Percentiles rank a stretch among this genome's conserved stretches.
Conservation (phyloP, 2,888 invertebrate species). For the Ophion costatus region DNA sequence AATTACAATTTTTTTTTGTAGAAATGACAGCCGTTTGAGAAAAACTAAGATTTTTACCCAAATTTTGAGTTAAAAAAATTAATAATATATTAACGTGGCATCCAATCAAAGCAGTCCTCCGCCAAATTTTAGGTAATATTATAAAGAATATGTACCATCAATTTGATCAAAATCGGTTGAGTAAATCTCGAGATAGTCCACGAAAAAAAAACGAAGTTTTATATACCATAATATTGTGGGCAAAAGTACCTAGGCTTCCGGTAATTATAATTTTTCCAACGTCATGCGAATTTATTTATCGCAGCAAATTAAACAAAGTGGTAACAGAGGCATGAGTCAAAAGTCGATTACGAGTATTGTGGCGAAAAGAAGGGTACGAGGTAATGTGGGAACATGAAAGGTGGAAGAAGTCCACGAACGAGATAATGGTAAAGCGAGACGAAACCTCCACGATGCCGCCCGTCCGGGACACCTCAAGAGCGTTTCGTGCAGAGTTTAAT, state of each 20-base stretch:
- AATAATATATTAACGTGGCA: no score
- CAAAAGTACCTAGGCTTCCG: background rate
- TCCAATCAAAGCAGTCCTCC: no score
- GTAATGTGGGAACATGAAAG: constrained; percentile 1
- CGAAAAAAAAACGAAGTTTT: no score
- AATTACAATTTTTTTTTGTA: no score
- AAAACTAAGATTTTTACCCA: no score
- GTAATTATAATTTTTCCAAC: background rate
- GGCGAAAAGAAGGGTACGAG: background rate
- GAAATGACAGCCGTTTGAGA: no score
- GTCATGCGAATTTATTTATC: background rate
- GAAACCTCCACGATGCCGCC: constrained; percentile 44
- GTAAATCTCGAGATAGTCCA: no score
- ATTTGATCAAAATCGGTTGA: no score
- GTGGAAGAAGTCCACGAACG: background rate
- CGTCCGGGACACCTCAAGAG: background rate
- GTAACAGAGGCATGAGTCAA: background rate
- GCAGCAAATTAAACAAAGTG: background rate
- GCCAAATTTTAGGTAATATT: no score
- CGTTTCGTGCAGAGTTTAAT: constrained; percentile 47
- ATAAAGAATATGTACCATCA: no score
- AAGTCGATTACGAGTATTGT: background rate
- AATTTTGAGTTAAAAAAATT: no score
- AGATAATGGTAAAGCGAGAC: constrained; percentile 13
- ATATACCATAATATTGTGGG: no score